Evolutionary conservation across 2,888 invertebrate genomes (phyloP).

Genomic region (Dysmachus trigonus): DNA sequence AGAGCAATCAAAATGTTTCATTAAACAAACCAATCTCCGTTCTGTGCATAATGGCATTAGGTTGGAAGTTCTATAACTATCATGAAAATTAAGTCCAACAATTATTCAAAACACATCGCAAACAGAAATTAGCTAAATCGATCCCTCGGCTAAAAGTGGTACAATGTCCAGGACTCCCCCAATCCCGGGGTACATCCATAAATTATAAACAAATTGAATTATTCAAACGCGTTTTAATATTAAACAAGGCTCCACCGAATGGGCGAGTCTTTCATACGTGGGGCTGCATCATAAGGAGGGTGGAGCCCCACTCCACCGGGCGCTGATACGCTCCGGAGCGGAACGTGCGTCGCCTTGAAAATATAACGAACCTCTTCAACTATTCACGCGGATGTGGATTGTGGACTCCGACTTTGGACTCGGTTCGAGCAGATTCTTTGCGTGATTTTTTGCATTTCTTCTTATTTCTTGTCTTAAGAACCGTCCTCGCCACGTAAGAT

Average conservation of each 20-base stretch:
- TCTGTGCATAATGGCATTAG: background rate
- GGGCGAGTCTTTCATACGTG: background rate
- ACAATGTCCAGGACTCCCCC: background rate
- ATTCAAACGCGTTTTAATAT: background rate
- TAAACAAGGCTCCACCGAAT: background rate
- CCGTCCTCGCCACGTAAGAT: background rate
- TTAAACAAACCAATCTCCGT: background rate
- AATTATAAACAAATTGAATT: constrained; percentile 7
- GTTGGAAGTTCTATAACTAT: background rate
- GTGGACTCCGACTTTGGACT: background rate
- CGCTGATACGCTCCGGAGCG: background rate
- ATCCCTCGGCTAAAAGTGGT: background rate
- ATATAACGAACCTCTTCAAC: background rate
- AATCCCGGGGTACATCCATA: background rate
- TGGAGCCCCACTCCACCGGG: background rate
- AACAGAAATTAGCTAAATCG: background rate
- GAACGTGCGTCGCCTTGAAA: constrained; percentile 6
- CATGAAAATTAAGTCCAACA: background rate
- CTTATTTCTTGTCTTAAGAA: background rate
- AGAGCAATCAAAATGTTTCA: background rate
- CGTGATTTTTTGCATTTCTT: background rate
- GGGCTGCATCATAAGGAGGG: background rate
- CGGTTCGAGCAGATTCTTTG: background rate
- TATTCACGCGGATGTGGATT: background rate
- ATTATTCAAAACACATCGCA: background rate